Conservation (phyloP, 2,888 invertebrate genomes). For the Netelia fuscicornis region DNA sequence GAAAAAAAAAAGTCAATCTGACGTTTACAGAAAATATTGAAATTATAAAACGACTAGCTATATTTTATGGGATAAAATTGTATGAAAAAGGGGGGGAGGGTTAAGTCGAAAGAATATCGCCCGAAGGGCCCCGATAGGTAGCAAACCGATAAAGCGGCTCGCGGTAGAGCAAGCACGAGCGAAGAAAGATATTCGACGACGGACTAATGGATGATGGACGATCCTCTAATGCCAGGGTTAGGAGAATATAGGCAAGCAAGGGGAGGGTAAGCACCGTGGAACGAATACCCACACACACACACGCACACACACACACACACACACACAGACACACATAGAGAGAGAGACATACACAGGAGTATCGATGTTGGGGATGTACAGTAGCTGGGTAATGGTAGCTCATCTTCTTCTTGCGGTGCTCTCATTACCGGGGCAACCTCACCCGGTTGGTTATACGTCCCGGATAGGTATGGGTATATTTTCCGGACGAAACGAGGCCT, state of each 20-base stretch:
- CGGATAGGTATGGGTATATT: conserved; percentile 50
- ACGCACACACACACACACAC: no score
- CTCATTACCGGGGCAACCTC: conserved; percentile 68
- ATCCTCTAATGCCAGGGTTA: conserved; percentile 69
- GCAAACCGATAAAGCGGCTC: no score
- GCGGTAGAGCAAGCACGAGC: conserved; percentile 39
- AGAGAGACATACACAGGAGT: no score
- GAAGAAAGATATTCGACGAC: conserved; percentile 67
- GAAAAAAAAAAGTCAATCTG: no score
- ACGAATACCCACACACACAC: no score
- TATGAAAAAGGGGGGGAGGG: no score
- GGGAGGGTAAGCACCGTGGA: conserved; percentile 17
- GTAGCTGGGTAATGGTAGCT: conserved; percentile 70
- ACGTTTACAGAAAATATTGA: no score
- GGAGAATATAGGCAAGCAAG: conserved; percentile 23
- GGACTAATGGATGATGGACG: conserved; percentile 68
- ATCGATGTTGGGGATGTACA: conserved; percentile 61
- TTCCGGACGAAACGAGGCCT: conserved; percentile 68
- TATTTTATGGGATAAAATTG: no score
- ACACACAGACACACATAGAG: no score
- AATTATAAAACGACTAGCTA: no score
- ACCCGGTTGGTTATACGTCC: conserved; percentile 50
- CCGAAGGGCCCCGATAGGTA: no score
- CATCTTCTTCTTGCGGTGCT: conserved; percentile 69
- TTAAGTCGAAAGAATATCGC: no score